phyloP scores from a whole-genome alignment of 2,797 vertebrate species.

The Aplochiton taeniatus region DNA sequence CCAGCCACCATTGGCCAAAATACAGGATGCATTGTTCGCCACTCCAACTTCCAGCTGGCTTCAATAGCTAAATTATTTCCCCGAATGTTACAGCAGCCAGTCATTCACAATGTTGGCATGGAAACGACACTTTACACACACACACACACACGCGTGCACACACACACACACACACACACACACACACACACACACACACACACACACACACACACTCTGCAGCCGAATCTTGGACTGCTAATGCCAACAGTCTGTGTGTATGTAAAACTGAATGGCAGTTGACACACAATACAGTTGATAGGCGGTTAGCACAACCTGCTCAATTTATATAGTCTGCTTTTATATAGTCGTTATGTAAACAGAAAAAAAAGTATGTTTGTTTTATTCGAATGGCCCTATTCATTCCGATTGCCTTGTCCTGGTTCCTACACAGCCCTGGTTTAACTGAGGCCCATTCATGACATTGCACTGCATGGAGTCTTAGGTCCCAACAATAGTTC shows the following conservation, averaged over 20 bases:
- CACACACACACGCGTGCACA: background rate
- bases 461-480: constrained; percentile 19
- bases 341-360: constrained; percentile 40
- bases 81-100: constrained; percentile 21
- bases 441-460: constrained; percentile 12
- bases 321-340: constrained; percentile 49
- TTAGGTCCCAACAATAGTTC: constrained; percentile 38
- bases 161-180: background rate
- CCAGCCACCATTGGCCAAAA: constrained; percentile 37
- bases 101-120: too few relatives aligned
- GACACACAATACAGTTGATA: constrained; percentile 22
- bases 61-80: constrained; percentile 25
- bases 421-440: constrained; percentile 22
- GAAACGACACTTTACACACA: too few relatives aligned
- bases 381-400: constrained; percentile 54
- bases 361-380: constrained; percentile 49
- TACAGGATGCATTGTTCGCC: constrained; percentile 64
- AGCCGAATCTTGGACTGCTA: background rate
- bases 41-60: constrained; percentile 51
- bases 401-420: constrained; percentile 47
- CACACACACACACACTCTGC: background rate
- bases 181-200: constrained; percentile 1
- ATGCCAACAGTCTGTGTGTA: too few relatives aligned
- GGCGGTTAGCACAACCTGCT: constrained; percentile 37
- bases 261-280: constrained; percentile 53